These are phyloP conservation scores for Pangasius djambal DNA, from an alignment of 2,797 vertebrate species.

Conservation along the genomic window DNA sequence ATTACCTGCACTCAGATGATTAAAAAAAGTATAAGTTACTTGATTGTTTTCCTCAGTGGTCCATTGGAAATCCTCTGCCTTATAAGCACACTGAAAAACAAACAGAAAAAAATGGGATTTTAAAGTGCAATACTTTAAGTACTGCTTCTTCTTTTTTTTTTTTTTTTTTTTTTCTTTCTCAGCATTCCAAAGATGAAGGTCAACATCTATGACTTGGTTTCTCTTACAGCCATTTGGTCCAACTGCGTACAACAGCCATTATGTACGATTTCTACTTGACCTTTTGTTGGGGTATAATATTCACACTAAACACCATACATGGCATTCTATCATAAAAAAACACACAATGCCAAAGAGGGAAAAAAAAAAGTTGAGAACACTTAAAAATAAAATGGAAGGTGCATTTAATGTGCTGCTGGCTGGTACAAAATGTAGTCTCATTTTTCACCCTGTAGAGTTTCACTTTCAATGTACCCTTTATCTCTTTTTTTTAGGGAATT, in stretches of 20 bases:
- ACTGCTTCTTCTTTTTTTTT: slow-evolving; percentile 33
- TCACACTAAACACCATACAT: slow-evolving; percentile 63
- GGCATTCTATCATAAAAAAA: slow-evolving; percentile 54
- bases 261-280: slow-evolving; percentile 54
- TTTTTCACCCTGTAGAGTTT: slow-evolving; percentile 51
- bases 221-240: slow-evolving; percentile 69
- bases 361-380: slow-evolving; percentile 38
- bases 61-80: background rate
- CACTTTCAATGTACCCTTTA: background rate
- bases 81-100: background rate
- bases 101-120: slow-evolving; percentile 18
- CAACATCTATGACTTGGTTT: slow-evolving; percentile 40
- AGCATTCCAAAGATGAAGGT: slow-evolving; percentile 56
- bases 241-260: slow-evolving; percentile 60
- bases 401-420: slow-evolving; percentile 31
- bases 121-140: slow-evolving; percentile 6
- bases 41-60: background rate
- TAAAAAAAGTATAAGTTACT: background rate
- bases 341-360: slow-evolving; percentile 31
- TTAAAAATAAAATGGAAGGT: slow-evolving; percentile 50
- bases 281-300: slow-evolving; percentile 40
- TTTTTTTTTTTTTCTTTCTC: background rate
- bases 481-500: slow-evolving; percentile 16
- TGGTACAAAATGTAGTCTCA: slow-evolving; percentile 35
- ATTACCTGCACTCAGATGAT: background rate